Evolutionary conservation across 2,797 vertebrate species (phyloP).

Genomic region (Simalia tracyae): DNA sequence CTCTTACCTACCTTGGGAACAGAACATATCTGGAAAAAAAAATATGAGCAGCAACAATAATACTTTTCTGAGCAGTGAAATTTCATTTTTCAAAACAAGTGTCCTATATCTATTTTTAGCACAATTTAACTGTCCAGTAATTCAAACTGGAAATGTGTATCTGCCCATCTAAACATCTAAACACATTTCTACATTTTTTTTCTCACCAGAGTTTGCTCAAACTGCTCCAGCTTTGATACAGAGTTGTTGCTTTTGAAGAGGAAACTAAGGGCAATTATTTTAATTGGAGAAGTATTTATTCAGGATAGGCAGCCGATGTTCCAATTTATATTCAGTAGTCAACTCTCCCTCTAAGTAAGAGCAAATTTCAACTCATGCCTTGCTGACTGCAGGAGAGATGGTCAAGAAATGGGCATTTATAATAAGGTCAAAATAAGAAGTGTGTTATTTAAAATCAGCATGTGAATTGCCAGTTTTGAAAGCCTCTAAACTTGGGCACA

Average conservation of each 20-base stretch:
- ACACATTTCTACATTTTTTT: conserved; percentile 59
- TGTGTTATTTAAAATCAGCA: conserved; percentile 1
- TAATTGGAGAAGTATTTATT: conserved; percentile 68
- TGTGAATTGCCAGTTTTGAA: conserved; percentile 5
- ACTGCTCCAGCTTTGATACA: conserved; percentile 68
- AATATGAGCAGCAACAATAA: neutral
- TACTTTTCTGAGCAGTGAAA: neutral
- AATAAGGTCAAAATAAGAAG: conserved; percentile 5
- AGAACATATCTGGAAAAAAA: neutral
- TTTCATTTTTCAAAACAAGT: neutral
- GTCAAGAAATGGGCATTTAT: neutral
- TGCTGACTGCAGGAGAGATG: conserved; percentile 31
- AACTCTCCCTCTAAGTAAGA: conserved; percentile 48
- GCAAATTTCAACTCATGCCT: conserved; percentile 44
- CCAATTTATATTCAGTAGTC: conserved; percentile 64
- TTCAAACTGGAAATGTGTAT: conserved; percentile 42
- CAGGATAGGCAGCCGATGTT: conserved; percentile 59
- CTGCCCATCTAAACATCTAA: conserved; percentile 45
- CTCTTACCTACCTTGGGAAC: neutral
- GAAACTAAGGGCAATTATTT: conserved; percentile 63
- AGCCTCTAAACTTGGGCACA: conserved; percentile 9
- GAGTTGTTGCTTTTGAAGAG: conserved; percentile 66
- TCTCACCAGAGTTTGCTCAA: conserved; percentile 62
- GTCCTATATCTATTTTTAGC: conserved; percentile 42
- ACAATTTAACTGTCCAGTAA: conserved; percentile 51